Percentiles rank a stretch among this genome's conserved stretches.
Conservation (phyloP, 2,888 invertebrate species). For the Zele albiditarsus region DNA sequence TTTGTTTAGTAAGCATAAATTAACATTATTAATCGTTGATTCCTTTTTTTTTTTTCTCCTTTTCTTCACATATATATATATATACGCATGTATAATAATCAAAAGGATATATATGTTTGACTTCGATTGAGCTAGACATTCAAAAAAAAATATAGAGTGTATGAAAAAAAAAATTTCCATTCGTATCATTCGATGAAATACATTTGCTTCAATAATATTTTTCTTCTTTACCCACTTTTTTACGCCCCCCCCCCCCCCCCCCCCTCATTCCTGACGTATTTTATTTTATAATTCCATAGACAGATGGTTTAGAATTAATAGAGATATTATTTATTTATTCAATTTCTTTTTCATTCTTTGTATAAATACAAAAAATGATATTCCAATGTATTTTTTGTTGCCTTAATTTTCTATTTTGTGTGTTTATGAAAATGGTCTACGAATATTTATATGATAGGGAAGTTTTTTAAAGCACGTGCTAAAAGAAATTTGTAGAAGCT, state of each 20-base stretch:
- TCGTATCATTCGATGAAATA: not conserved
- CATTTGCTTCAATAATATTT: slow-evolving; percentile 2
- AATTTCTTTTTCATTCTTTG: not conserved
- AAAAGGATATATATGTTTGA: not conserved
- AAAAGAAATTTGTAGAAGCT: slow-evolving; percentile 27
- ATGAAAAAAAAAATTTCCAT: not conserved
- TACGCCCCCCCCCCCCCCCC: too few species aligned
- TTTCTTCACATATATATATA: not conserved
- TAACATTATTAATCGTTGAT: not conserved
- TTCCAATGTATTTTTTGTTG: not conserved
- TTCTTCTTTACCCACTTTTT: not conserved
- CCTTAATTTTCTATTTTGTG: not conserved
- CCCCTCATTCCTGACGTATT: too few species aligned
- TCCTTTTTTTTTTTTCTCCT: not conserved
- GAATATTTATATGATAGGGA: not conserved
- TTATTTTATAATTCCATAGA: not conserved
- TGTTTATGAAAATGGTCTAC: not conserved
- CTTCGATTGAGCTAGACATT: not conserved
- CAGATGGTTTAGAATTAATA: not conserved
- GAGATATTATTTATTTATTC: not conserved
- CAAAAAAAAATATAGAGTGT: not conserved
- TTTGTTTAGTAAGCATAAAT: slow-evolving; percentile 1
- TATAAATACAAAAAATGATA: not conserved
- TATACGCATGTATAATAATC: not conserved
- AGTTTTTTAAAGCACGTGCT: slow-evolving; percentile 23